A percentile compares a stretch with the other conserved stretches of the same genome.
Conservation (phyloP, 2,113 vertebrate genomes). For the Aramus guarauna region DNA sequence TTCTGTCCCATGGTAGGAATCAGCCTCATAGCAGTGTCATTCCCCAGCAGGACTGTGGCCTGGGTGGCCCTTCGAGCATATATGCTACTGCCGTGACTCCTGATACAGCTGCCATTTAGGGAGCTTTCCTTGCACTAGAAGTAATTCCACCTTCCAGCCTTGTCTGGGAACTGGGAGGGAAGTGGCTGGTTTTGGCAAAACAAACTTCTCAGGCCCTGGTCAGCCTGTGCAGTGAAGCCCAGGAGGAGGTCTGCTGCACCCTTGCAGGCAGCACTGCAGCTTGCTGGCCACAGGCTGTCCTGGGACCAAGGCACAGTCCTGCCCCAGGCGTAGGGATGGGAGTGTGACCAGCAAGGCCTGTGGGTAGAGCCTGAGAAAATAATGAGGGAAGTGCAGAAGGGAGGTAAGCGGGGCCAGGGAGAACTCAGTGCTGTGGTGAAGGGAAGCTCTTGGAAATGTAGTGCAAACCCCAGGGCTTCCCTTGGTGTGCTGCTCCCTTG, state of each 20-base stretch:
- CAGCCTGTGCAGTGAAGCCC: too few species aligned
- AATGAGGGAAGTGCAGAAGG: not conserved
- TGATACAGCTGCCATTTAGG: not conserved
- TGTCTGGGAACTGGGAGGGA: not conserved
- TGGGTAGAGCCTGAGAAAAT: not conserved
- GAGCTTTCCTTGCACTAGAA: not conserved
- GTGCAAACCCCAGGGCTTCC: not conserved
- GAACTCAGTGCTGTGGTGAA: not conserved
- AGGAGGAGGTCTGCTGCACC: not conserved
- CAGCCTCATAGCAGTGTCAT: too few species aligned
- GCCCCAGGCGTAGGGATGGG: too few species aligned
- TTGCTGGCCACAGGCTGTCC: not conserved
- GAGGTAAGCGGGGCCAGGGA: too few species aligned
- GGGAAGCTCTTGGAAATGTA: not conserved
- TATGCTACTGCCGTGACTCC: not conserved
- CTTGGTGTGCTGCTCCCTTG: not conserved
- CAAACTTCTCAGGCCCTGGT: too few species aligned
- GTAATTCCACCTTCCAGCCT: not conserved
- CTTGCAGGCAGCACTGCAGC: too few species aligned
- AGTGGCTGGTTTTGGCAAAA: not conserved
- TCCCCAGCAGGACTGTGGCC: not conserved
- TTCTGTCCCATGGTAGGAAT: not conserved
- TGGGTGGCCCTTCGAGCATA: not conserved
- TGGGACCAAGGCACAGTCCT: too few species aligned
- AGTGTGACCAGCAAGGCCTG: not conserved